Percentiles rank a stretch among this genome's conserved stretches.
phyloP scores from a whole-genome alignment of 2,888 invertebrate species.

The Eristalis tenax region DNA sequence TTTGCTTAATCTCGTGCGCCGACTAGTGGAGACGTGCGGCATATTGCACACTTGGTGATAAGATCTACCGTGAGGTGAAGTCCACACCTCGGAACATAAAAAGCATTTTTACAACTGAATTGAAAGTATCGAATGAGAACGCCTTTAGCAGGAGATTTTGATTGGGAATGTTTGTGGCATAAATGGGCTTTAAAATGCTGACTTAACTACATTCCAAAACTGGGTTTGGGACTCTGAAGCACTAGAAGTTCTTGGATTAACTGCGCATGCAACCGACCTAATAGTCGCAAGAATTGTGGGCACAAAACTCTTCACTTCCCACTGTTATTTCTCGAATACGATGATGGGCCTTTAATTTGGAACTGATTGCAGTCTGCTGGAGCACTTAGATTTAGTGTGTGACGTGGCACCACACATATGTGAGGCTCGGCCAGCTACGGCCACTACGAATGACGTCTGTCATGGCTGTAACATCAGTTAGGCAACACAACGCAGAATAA shows the following conservation, averaged over 20 bases:
- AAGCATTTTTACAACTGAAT: background rate
- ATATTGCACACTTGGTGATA: background rate
- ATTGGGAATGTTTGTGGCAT: background rate
- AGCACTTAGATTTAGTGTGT: too few relatives aligned
- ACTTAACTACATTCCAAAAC: background rate
- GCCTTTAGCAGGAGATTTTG: background rate
- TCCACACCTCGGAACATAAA: background rate
- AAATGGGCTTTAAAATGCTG: background rate
- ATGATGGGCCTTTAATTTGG: too few relatives aligned
- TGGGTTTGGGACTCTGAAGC: background rate
- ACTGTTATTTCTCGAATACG: too few relatives aligned
- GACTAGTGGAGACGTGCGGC: background rate
- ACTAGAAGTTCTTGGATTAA: background rate
- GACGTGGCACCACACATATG: too few relatives aligned
- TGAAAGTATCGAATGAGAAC: background rate
- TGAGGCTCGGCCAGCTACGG: too few relatives aligned
- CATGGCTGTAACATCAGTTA: too few relatives aligned
- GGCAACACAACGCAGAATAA: too few relatives aligned
- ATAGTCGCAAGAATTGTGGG: too few relatives aligned
- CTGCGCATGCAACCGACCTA: too few relatives aligned
- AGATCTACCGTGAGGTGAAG: background rate
- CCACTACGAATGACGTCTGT: too few relatives aligned
- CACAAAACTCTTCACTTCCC: too few relatives aligned
- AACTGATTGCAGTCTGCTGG: too few relatives aligned
- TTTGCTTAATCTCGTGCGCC: background rate